Evolutionary conservation across 2,797 vertebrate genomes (phyloP), one percentile per base, ranked within the genome.

Genomic region (Gallinago solitaria): DNA sequence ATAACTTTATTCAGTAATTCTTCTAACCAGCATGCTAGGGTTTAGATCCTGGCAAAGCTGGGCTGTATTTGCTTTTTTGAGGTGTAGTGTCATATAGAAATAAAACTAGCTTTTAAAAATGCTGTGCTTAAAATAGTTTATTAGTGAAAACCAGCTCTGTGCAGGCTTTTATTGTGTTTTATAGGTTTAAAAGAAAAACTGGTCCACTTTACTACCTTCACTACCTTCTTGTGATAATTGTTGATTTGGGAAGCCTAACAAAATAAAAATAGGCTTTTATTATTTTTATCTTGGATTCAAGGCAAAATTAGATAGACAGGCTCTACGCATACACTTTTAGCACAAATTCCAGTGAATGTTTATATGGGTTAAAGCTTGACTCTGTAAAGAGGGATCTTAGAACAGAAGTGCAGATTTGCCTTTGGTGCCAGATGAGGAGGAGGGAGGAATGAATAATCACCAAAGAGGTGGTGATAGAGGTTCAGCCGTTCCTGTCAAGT

Each of bases 271-370:
- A 61, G 4, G 3, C 2, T 56, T 77, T 47, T 69, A 28, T 43
- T 90, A 13, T 70, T 85, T 87, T 87, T 27, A 20, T 48, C 7
- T 56, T 53, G 25, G 5, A 24, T 50, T 75, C n/a, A 37, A 56
- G 53, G 14, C 28, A 85, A 32, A 78, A 54, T 35, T 13, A 61
- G 32, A 24, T 69, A 64, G 57, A 12, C 3, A 4, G 6, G 3
- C 16, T 76, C 11, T 33, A 9, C 0, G 0, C 28, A 33, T 30
- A 20, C 2, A 2, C 5, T 69, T 81, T 8, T 8, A 70, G 19
- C 27, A 33, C 23, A 57, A 67, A 75, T 28, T 9, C 8, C 32
- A 16, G 14, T 2, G 9, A 54, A 15, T 39, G 11, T 54, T 74
- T 56, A 17, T 6, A 14, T 27, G 33, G 45, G 41, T 60, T 86